Base-by-base conservation (phyloP, 2,888 invertebrate species). In the Hydroisotoma schaefferi region DNA sequence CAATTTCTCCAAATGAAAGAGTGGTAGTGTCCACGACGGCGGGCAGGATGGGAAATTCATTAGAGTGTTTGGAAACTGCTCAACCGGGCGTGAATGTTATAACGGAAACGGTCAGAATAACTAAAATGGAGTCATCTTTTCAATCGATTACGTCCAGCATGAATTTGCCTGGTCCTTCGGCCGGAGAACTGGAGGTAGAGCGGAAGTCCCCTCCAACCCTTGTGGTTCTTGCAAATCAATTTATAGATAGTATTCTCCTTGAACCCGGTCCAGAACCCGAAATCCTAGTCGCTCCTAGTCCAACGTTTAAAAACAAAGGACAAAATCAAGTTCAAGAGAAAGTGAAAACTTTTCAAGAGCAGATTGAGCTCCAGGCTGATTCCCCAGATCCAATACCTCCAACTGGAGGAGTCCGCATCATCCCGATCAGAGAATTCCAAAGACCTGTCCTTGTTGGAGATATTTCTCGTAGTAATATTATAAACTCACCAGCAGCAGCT, bases 201-300 rank as follows among this genome's bases (percentile, higher is more conserved):
- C n/a, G n/a, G 18, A 43, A 18, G 43, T 15, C 18, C 18, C 18
- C 18, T 6, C 5, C 18, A 20, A 8, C 43, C 8, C 18, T 20
- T 6, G 43, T 43, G 46, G 22, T 25, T 2, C 46, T 25, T 46
- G 4, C 46, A 23, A 3, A n/a, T n/a, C n/a, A n/a, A n/a, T n/a
- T n/a, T n/a, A n/a, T n/a, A n/a, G n/a, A n/a, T n/a, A n/a, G n/a
- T 15, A 40, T 46, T 8, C 3, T 25, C 22, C 23, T 46, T 5
- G 46, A 46, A 23, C 63, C 61, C n/a, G 61, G 56, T 1, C 83
- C 86, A n/a, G 86, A 86, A 10, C 85, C 86, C 33, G 84, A 86
- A 77, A 83, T 86, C 48, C 83, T 84, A 38, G 85, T 81, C 69
- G 81, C 82, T 52, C 83, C 85, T 1, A 82, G 82, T 73, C 72